Conservation (phyloP, 2,888 invertebrate genomes). For the Bursaphelenchus okinawaensis region DNA sequence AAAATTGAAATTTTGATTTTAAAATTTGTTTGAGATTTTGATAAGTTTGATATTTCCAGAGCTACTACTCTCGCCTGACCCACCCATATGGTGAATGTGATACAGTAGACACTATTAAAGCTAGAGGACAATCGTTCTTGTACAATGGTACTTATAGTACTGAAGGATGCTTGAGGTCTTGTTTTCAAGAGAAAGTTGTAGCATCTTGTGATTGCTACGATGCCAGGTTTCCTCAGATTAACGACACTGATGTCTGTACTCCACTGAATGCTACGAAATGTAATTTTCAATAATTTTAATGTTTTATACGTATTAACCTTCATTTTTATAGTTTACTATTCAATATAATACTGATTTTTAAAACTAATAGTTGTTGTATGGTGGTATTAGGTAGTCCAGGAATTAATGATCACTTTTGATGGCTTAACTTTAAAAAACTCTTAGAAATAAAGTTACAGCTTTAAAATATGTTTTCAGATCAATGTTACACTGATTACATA, state of each 20-base stretch:
- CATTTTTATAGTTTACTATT: too few relatives aligned
- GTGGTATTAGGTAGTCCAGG: background rate
- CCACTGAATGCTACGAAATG: background rate
- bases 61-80: conserved; percentile 8
- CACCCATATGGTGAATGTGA: conserved; percentile 11
- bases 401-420: background rate
- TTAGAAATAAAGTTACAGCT: too few relatives aligned
- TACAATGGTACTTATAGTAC: conserved; percentile 17
- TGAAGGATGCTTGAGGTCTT: conserved; percentile 19
- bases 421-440: background rate
- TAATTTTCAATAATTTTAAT: too few relatives aligned
- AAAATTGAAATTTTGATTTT: too few relatives aligned
- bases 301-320: too few relatives aligned
- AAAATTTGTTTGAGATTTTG: background rate
- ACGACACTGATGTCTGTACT: background rate
- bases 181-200: conserved; percentile 12
- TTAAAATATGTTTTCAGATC: conserved; percentile 1
- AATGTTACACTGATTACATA: conserved; percentile 14
- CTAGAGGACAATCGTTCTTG: conserved; percentile 8
- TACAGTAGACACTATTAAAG: conserved; percentile 5
- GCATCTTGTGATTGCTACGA: conserved; percentile 10
- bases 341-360: too few relatives aligned
- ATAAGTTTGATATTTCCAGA: conserved; percentile 8
- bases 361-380: too few relatives aligned
- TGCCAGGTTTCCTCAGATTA: conserved; percentile 5